phyloP scores from a whole-genome alignment of 2,113 vertebrate genomes.

The Limanda limanda region DNA sequence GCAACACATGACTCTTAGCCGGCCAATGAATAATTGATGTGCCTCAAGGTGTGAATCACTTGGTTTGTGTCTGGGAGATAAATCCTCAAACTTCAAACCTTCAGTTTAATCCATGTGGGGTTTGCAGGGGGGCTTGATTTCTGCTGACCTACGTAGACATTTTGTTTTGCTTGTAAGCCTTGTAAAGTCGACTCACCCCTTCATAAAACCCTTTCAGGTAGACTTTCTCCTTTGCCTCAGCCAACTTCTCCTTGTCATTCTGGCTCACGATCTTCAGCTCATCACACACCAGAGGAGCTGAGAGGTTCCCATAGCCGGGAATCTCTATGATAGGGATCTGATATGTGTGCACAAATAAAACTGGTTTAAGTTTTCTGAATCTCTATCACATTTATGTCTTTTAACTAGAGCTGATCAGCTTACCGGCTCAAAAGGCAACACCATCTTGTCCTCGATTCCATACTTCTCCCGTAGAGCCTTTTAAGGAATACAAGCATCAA shows the following conservation, averaged over 20 bases:
- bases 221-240: conserved; percentile 93
- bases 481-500: background rate
- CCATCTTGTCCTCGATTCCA: conserved; percentile 95
- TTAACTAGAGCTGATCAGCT: conserved; percentile 56
- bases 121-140: background rate
- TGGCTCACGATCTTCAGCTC: conserved; percentile 98
- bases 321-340: conserved; percentile 95
- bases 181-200: conserved; percentile 85
- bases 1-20: conserved; percentile 1
- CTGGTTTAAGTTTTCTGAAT: background rate
- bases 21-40: conserved; percentile 35
- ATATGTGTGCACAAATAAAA: conserved; percentile 4
- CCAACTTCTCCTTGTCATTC: conserved; percentile 95
- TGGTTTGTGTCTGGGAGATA: conserved; percentile 29
- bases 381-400: background rate
- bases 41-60: conserved; percentile 27
- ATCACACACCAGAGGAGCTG: conserved; percentile 90
- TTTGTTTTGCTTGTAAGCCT: background rate
- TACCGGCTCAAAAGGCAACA: conserved; percentile 95
- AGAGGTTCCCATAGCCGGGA: conserved; percentile 93
- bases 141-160: conserved; percentile 9
- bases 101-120: conserved; percentile 10
- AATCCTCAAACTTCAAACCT: conserved; percentile 24
- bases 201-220: conserved; percentile 98
- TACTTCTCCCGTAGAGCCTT: conserved; percentile 94